Conservation (phyloP, 2,888 invertebrate species). For the Schrankia costaestrigalis region DNA sequence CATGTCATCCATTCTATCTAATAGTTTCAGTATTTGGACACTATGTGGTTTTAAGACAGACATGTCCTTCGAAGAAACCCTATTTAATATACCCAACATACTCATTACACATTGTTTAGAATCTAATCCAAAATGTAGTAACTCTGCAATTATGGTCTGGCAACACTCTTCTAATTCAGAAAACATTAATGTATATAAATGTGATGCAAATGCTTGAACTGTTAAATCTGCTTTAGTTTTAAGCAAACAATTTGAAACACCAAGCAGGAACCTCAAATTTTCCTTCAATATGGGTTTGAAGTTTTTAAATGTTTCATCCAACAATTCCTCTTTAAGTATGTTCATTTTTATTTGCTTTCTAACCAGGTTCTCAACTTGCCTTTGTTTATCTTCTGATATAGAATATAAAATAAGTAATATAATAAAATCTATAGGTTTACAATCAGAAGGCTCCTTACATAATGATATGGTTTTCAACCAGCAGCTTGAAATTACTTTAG, state of each 20-base stretch:
- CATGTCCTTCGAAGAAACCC: constrained; percentile 62
- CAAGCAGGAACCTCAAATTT: constrained; percentile 77
- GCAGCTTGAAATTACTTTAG: constrained; percentile 77
- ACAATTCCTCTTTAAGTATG: constrained; percentile 78
- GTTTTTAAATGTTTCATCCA: constrained; percentile 79
- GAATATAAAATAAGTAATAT: constrained; percentile 83
- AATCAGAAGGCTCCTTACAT: constrained; percentile 71
- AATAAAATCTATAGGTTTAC: constrained; percentile 85
- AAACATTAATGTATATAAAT: constrained; percentile 79
- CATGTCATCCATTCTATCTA: constrained; percentile 89
- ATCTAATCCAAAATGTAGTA: constrained; percentile 62
- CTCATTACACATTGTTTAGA: constrained; percentile 61
- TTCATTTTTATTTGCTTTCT: constrained; percentile 82
- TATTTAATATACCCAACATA: constrained; percentile 60
- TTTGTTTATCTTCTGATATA: constrained; percentile 81
- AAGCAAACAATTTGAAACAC: constrained; percentile 79
- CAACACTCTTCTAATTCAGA: constrained; percentile 60
- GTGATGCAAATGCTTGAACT: constrained; percentile 80
- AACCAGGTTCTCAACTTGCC: constrained; percentile 82
- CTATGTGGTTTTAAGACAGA: constrained; percentile 79
- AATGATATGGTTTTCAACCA: constrained; percentile 80
- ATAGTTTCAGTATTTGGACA: constrained; percentile 81
- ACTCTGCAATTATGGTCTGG: constrained; percentile 62
- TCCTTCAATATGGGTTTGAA: constrained; percentile 79
- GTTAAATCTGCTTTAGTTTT: constrained; percentile 68